Base-by-base conservation (phyloP, 2,888 invertebrate genomes). In the Amaurobius ferox region DNA sequence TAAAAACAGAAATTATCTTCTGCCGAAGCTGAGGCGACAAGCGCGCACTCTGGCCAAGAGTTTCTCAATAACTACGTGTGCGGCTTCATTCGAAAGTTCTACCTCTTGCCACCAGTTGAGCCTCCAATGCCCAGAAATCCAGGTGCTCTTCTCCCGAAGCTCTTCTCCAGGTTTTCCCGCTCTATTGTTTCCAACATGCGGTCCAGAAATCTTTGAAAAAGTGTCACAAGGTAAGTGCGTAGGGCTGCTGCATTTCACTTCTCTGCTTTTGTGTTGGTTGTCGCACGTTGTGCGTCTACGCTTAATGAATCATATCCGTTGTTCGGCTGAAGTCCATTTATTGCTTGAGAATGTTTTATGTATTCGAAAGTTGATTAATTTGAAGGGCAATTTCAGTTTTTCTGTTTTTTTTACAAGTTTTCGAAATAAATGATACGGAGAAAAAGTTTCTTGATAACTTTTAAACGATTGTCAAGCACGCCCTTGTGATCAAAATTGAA, bases 121-220 rank as follows among this genome's bases (percentile, higher is more conserved):
- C 83, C 61, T 83, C 13, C 66, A 48, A 77, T 77, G 83, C 83
- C 83, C 83, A 85, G 83, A 72, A 77, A 85, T 85, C 83, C 83
- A 85, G 83, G 83, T 77, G 77, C 83, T 85, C 77, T 66, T 19
- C 29, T 68, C 29, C 28, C 32, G 32, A 55, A 70, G 79, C 71
- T 71, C 74, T 23, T 64, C n/a, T 29, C 29, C 64, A 11, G 61
- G 5, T 55, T 55, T 62, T 73, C 40, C 80, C 11, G 55, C 26
- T 48, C 35, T 66, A 30, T 64, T 61, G 39, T 29, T 28, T 23
- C 28, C 16, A 73, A 61, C 30, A 81, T 70, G 74, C 40, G 81
- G 40, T 32, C 55, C 16, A 40, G 74, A 32, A 35, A 55, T 35
- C 35, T 23, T 32, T 66, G 73, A 73, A 35, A 61, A 44, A 29